These are phyloP conservation scores for Listrodromus nycthemerus DNA, from an alignment of 2,888 invertebrate species.

Conservation along the genomic window DNA sequence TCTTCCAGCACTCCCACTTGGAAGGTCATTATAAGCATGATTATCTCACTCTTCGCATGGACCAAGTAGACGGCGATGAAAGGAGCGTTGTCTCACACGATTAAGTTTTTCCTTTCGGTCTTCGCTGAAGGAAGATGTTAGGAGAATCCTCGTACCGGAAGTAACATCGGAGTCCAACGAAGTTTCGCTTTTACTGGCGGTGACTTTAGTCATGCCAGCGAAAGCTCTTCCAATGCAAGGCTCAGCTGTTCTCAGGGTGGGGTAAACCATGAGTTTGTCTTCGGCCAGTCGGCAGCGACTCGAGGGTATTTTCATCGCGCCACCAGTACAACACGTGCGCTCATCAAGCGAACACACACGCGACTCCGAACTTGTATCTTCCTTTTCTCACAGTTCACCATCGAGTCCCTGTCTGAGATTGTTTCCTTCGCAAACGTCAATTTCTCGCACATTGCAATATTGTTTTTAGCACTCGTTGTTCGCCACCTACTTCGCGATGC, in stretches of 20 bases:
- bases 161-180: neutral
- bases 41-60: too few species aligned
- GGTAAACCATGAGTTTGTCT: slow-evolving; percentile 76
- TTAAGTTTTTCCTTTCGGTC: too few species aligned
- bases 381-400: slow-evolving; percentile 34
- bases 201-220: slow-evolving; percentile 44
- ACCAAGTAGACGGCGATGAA: too few species aligned
- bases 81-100: neutral
- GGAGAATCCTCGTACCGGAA: neutral
- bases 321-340: slow-evolving; percentile 81
- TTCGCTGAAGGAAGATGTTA: neutral
- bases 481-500: neutral
- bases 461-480: slow-evolving; percentile 1
- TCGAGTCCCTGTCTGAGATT: slow-evolving; percentile 6
- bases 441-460: neutral
- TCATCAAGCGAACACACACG: slow-evolving; percentile 75
- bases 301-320: slow-evolving; percentile 81
- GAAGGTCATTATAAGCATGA: too few species aligned
- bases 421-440: neutral
- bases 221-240: slow-evolving; percentile 61
- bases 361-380: slow-evolving; percentile 46
- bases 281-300: slow-evolving; percentile 74
- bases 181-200: slow-evolving; percentile 14
- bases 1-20: too few species aligned
- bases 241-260: slow-evolving; percentile 75